Evolutionary conservation across 92 coral and sea anemone species (phyloP), one percentile per base, ranked within the genome.

Genomic region (Heteractis magnifica): DNA sequence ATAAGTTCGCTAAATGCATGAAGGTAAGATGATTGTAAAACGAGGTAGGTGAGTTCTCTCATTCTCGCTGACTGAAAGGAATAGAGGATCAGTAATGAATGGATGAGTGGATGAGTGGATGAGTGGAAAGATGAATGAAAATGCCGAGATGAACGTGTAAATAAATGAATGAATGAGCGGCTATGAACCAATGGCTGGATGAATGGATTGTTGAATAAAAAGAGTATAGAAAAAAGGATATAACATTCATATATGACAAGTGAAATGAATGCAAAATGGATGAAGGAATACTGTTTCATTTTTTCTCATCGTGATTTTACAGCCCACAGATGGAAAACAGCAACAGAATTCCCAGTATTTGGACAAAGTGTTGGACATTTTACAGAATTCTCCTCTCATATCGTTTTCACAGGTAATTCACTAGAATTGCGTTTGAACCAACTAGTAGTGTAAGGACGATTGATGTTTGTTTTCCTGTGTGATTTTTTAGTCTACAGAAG

Each of bases 1-100:
- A 97, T 65, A 97, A 94, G 89, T 97, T 97, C 78, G 83, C 90
- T 52, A 94, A 93, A 70, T 96, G 98, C 49, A 90, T 96, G 85
- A 96, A 96, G 97, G 99, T 94, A 20, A 80, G 70, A 55, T 8
- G 10, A 82, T 5, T 79, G 64, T 11, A 8, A 14, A 9, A 23
- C 14, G 19, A 16, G 65, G 18, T 18, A 80, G 12, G 26, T 16
- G 41, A 74, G 55, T 52, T 62, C 82, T 83, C 56, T 23, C 26
- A 65, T 34, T 34, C 44, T 1, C 44, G 44, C 44, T 34, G 44
- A 34, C 2, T 34, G 44, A 34, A 2, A 1, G 44, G 44, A 34
- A 34, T 34, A 34, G 1, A 0, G 44, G 44, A 34, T 34, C 44
- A 34, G 44, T 34, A 34, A 34, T 34, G 44, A 34, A 16, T 18